These are phyloP conservation scores for Cygnus atratus DNA, from an alignment of 2,113 vertebrate genomes.

Conservation along the genomic window DNA sequence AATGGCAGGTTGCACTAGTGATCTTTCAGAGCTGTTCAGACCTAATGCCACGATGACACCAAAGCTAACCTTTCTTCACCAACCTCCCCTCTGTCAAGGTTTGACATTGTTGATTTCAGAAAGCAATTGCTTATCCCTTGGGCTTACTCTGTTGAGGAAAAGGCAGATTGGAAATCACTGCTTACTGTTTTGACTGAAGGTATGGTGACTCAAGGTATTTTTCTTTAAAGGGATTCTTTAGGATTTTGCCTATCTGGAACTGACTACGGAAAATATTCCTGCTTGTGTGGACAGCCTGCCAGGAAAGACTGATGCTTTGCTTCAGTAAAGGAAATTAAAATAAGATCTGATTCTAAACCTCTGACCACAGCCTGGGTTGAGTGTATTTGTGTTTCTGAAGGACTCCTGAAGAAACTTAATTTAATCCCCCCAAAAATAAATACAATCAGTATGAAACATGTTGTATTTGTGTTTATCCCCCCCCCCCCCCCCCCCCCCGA, in stretches of 20 bases:
- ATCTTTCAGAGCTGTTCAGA: slow-evolving; percentile 1
- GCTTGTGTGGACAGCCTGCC: not conserved
- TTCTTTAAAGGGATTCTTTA: not conserved
- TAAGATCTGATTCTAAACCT: slow-evolving; percentile 13
- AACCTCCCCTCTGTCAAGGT: not conserved
- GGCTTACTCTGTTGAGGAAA: not conserved
- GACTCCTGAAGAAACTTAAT: not conserved
- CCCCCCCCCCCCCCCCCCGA: not conserved
- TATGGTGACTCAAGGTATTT: not conserved
- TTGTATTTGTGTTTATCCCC: not conserved
- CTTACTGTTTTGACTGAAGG: slow-evolving; percentile 24
- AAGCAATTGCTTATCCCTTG: slow-evolving; percentile 20
- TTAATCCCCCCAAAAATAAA: not conserved
- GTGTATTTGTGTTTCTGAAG: slow-evolving; percentile 16
- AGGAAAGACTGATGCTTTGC: slow-evolving; percentile 30
- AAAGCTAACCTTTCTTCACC: slow-evolving; percentile 40
- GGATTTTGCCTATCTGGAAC: not conserved
- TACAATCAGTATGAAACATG: not conserved
- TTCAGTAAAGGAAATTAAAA: slow-evolving; percentile 29
- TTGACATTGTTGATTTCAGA: slow-evolving; percentile 39
- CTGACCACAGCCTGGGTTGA: not conserved
- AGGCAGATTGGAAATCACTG: not conserved
- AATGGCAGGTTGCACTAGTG: slow-evolving; percentile 24
- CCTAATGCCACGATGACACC: slow-evolving; percentile 24
- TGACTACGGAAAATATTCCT: slow-evolving; percentile 18